Conservation (phyloP, 2,113 vertebrate species). For the Cyphomyrus discorhynchus region DNA sequence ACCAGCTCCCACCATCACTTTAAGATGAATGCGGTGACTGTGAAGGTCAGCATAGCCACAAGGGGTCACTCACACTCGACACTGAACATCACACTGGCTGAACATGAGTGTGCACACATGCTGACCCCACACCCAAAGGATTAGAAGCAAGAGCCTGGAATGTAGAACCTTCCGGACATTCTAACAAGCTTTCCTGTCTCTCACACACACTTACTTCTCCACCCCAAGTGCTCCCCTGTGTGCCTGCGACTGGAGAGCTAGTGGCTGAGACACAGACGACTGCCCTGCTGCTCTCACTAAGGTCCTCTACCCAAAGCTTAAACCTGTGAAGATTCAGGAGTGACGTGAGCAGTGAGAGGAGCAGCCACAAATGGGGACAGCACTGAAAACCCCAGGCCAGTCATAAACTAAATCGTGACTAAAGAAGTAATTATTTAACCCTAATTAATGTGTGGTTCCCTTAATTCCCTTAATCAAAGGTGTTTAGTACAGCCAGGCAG, state of each 20-base stretch:
- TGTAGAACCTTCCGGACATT: slow-evolving; percentile 11
- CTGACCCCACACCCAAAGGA: neutral
- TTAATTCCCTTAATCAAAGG: neutral
- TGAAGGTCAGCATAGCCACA: neutral
- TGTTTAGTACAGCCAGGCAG: neutral
- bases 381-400: neutral
- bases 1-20: neutral
- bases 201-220: slow-evolving; percentile 10
- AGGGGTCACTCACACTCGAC: neutral
- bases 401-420: neutral
- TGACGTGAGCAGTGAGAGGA: neutral
- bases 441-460: neutral
- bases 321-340: neutral
- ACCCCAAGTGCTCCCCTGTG: neutral
- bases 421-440: neutral
- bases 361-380: neutral
- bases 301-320: neutral
- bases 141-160: slow-evolving; percentile 10
- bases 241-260: neutral
- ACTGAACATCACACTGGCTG: neutral
- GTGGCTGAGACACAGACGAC: neutral
- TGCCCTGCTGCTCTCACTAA: neutral
- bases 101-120: neutral
- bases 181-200: slow-evolving; percentile 10
- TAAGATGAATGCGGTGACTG: neutral